Conservation (phyloP, 2,113 vertebrate species). For the Phrynocephalus versicolor region DNA sequence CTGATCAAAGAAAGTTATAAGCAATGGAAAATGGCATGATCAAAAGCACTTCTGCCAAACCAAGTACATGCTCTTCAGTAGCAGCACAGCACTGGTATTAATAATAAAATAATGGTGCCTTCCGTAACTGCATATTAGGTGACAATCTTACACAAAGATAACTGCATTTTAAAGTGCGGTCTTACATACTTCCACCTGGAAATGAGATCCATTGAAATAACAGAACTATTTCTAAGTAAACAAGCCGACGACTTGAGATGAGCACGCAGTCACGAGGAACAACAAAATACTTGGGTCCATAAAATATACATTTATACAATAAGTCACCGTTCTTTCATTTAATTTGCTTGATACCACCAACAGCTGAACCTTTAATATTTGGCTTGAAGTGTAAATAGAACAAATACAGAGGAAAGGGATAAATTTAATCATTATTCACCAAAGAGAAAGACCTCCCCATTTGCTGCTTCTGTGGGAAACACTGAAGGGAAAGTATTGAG, state of each 20-base stretch:
- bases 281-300: constrained; percentile 14
- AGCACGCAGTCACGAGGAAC: neutral
- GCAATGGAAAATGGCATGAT: constrained; percentile 63
- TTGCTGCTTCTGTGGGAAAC: neutral
- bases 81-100: constrained; percentile 48
- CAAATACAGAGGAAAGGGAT: neutral
- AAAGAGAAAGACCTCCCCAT: neutral
- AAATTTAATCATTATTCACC: neutral
- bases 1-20: constrained; percentile 19
- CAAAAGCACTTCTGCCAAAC: constrained; percentile 68
- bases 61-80: constrained; percentile 69
- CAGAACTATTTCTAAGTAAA: neutral
- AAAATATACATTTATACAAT: neutral
- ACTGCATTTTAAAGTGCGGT: constrained; percentile 39
- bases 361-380: constrained; percentile 11
- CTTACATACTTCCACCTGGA: constrained; percentile 28
- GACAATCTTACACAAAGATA: constrained; percentile 26
- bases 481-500: neutral
- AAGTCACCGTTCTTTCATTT: neutral
- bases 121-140: constrained; percentile 43
- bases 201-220: neutral
- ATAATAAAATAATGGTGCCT: constrained; percentile 44
- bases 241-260: constrained; percentile 11
- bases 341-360: constrained; percentile 25
- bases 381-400: neutral